Conservation (phyloP, 2,797 vertebrate genomes). For the Varecia variegata region DNA sequence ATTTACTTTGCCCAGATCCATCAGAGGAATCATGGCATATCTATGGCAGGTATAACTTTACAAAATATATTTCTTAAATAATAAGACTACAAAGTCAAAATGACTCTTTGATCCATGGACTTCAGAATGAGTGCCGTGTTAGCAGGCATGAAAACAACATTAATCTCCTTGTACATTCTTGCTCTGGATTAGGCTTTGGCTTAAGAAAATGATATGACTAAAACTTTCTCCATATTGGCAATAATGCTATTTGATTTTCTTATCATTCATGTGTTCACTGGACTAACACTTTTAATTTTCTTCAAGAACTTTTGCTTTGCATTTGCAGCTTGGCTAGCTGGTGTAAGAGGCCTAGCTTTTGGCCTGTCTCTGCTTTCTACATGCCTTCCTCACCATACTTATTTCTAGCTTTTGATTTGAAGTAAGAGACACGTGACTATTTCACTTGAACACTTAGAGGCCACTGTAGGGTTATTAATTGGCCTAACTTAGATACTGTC, state of each 20-base stretch:
- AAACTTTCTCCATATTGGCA: not conserved
- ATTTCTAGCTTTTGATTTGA: not conserved
- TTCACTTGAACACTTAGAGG: not conserved
- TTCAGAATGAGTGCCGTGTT: not conserved
- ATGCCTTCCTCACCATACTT: not conserved
- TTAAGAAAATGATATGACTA: not conserved
- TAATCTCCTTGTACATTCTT: not conserved
- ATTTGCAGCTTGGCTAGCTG: not conserved
- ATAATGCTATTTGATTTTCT: not conserved
- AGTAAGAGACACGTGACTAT: not conserved
- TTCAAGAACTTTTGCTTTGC: not conserved
- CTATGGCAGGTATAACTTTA: too few species aligned
- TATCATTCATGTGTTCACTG: not conserved
- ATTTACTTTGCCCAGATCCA: not conserved
- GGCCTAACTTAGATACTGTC: not conserved
- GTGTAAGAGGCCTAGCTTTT: not conserved
- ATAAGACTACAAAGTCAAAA: not conserved
- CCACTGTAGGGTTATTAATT: not conserved
- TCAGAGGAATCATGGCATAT: not conserved
- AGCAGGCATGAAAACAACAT: not conserved
- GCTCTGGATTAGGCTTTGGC: not conserved
- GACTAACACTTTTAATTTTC: not conserved
- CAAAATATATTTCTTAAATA: not conserved
- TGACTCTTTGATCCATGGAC: not conserved
- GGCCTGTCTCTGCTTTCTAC: not conserved